Evolutionary conservation across 2,113 vertebrate genomes (phyloP).

Genomic region (Erinaceus europaeus): DNA sequence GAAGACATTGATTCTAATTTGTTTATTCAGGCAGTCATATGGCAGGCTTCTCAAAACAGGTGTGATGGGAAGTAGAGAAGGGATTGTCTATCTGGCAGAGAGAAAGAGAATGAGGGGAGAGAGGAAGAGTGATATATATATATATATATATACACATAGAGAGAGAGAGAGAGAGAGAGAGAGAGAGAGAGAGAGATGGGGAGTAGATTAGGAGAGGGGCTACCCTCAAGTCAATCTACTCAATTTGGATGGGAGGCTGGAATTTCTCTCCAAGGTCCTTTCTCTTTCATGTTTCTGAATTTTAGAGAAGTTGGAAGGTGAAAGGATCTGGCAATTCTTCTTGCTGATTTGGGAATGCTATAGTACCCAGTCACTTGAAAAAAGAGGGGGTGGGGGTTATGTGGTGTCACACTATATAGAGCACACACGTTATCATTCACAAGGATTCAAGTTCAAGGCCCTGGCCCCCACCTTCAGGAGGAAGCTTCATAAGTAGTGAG

Average conservation of each 20-base stretch:
- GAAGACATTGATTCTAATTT: constrained; percentile 39
- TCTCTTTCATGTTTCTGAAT: not conserved
- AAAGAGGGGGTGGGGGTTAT: too few species aligned
- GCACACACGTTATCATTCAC: too few species aligned
- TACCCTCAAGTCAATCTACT: not conserved
- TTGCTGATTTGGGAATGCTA: constrained; percentile 8
- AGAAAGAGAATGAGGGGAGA: too few species aligned
- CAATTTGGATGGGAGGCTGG: not conserved
- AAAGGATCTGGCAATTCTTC: not conserved
- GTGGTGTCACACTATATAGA: too few species aligned
- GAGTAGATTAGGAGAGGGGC: not conserved
- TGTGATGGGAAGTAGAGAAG: not conserved
- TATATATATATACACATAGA: too few species aligned
- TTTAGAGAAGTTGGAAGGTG: not conserved
- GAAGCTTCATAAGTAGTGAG: too few species aligned
- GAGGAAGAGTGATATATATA: too few species aligned
- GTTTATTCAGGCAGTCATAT: not conserved
- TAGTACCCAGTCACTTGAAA: not conserved
- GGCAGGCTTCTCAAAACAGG: constrained; percentile 17
- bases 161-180: too few species aligned
- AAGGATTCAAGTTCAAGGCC: too few species aligned
- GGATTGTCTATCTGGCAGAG: not conserved
- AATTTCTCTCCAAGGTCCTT: not conserved
- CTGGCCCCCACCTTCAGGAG: too few species aligned
- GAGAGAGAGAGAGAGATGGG: not conserved